Base-by-base conservation (phyloP, 2,888 invertebrate genomes). In the Melanargia galathea region DNA sequence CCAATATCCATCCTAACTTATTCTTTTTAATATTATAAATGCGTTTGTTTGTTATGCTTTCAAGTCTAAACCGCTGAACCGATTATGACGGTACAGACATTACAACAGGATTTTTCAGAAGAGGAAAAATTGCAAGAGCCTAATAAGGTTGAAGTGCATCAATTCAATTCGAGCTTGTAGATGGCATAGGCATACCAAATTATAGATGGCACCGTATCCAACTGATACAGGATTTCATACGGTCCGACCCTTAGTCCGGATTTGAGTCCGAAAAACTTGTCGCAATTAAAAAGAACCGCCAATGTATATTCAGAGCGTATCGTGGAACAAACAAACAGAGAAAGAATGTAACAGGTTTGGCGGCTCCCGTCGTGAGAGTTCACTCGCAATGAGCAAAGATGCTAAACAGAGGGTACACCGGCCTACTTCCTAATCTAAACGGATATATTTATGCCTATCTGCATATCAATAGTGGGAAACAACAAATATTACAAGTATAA, bases 291-390 rank as follows among this genome's bases (percentile, higher is more conserved):
- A 76, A 71, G 76, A 73, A 72, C 69, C 68, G 73, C 69, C 70
- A 71, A 81, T 75, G 77, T 79, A 76, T 81, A 80, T 80, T 79
- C 78, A 80, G 77, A 72, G 65, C 70, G 61, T 49, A 55, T 43
- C 70, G 63, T 66, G 72, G 59, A 51, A 60, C 65, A 64, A 68
- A 66, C 65, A 64, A 68, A 66, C 64, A 63, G 49, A 66, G 56
- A 56, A 56, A 63, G 49, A 64, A 60, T 33, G 62, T 67, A 84
- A 87, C 87, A 73, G 84, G 88, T 87, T 83, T 75, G 71, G 71
- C 75, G 70, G 75, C 82, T 81, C 81, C 82, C 78, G 81, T 74
- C 73, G 82, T 54, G 79, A 71, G 71, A 70, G 30, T 78, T 84
- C 76, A 82, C 86, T 84, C 84, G 82, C 35, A 35, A 35, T 20